Conservation (phyloP, 2,797 vertebrate species). For the Euthynnus affinis region DNA sequence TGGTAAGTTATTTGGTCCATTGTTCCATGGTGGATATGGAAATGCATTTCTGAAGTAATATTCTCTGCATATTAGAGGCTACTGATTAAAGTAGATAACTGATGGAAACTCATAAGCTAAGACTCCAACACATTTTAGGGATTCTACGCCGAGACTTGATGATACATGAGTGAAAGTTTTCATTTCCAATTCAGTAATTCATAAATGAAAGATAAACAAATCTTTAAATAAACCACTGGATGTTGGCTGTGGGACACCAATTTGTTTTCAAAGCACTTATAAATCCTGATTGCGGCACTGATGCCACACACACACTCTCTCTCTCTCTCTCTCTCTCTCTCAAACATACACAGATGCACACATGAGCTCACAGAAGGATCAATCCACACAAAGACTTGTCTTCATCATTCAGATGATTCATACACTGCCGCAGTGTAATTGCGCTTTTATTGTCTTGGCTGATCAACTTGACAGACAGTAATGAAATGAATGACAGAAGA, state of each 20-base stretch:
- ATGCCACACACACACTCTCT: constrained; percentile 10
- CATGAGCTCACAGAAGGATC: constrained; percentile 33
- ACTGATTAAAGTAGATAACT: constrained; percentile 61
- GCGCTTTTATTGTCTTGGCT: constrained; percentile 59
- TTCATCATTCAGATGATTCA: constrained; percentile 67
- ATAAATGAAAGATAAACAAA: constrained; percentile 71
- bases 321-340: too few relatives aligned
- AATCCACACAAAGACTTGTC: constrained; percentile 52
- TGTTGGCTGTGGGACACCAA: constrained; percentile 50
- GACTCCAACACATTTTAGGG: constrained; percentile 27
- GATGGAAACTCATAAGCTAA: constrained; percentile 40
- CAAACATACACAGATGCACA: constrained; percentile 7
- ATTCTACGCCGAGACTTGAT: background rate
- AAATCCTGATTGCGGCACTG: constrained; percentile 46
- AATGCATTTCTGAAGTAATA: constrained; percentile 59
- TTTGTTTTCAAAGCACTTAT: constrained; percentile 65
- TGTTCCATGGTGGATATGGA: constrained; percentile 65
- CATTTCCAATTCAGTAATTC: constrained; percentile 61
- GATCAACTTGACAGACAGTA: constrained; percentile 73
- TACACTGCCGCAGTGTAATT: constrained; percentile 51
- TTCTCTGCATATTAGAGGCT: constrained; percentile 48
- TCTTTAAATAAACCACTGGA: constrained; percentile 67
- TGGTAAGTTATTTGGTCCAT: constrained; percentile 57
- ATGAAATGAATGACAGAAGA: constrained; percentile 75
- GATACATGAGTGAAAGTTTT: constrained; percentile 41